A percentile compares a stretch with the other conserved stretches of the same genome.
These are phyloP conservation scores for Nephrotoma flavescens DNA, from an alignment of 2,888 invertebrate genomes.

Conservation along the genomic window DNA sequence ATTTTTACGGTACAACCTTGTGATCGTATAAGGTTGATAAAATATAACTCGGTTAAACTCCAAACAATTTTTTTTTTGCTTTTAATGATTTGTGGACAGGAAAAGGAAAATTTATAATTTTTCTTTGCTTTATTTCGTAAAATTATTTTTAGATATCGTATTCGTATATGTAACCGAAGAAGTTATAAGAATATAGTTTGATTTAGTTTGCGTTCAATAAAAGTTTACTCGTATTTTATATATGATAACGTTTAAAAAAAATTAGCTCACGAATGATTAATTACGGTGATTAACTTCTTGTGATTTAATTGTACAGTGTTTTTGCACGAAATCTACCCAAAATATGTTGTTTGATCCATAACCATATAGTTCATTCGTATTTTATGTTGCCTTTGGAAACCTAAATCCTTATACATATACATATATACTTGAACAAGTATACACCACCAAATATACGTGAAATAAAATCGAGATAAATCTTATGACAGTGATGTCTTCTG, in stretches of 20 bases:
- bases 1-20: neutral
- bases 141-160: neutral
- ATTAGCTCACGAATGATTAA: neutral
- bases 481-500: neutral
- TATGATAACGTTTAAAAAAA: neutral
- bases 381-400: too few species aligned
- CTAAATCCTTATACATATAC: too few species aligned
- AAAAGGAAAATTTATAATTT: neutral
- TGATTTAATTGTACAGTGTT: neutral
- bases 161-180: neutral
- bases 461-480: neutral
- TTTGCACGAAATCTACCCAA: neutral
- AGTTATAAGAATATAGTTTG: neutral
- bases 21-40: neutral
- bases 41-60: neutral
- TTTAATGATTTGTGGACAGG: neutral
- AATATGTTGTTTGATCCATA: neutral
- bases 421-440: too few species aligned
- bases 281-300: neutral
- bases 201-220: neutral
- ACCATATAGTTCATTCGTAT: too few species aligned
- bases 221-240: neutral
- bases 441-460: neutral
- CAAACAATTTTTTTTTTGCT: neutral
- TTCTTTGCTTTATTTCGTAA: neutral